phyloP scores from a whole-genome alignment of 2,888 invertebrate species.

The Lasioglossum lativentre region DNA sequence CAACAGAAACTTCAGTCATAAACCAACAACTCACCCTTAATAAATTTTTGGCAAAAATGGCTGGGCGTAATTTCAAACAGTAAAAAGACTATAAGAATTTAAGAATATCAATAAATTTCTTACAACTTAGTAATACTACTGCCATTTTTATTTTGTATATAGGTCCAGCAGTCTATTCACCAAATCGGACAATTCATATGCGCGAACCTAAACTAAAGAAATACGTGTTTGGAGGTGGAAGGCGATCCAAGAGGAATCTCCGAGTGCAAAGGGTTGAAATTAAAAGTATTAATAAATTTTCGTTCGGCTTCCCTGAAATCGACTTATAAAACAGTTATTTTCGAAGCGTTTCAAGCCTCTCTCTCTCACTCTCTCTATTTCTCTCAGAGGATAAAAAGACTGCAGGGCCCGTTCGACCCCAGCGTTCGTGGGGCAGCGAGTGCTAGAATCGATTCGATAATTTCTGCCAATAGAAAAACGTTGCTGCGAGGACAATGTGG shows the following conservation, averaged over 20 bases:
- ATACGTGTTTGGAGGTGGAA: background rate
- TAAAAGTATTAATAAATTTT: background rate
- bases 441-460: slow-evolving; percentile 24
- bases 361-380: background rate
- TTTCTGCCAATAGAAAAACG: slow-evolving; percentile 34
- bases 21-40: too few species aligned
- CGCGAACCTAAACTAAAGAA: background rate
- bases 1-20: background rate
- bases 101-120: too few species aligned
- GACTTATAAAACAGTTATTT: background rate
- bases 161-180: too few species aligned
- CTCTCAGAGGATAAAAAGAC: background rate
- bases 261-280: background rate
- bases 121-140: too few species aligned
- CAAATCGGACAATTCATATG: too few species aligned
- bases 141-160: too few species aligned
- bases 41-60: too few species aligned
- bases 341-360: background rate
- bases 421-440: slow-evolving; percentile 7
- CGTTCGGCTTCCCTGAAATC: background rate
- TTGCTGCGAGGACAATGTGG: slow-evolving; percentile 40
- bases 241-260: too few species aligned
- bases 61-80: too few species aligned
- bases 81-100: too few species aligned
- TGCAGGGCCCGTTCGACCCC: background rate